A percentile compares a stretch with the other conserved stretches of the same genome.
Conservation (phyloP, 2,888 invertebrate genomes). For the Cryptocephalus primarius region DNA sequence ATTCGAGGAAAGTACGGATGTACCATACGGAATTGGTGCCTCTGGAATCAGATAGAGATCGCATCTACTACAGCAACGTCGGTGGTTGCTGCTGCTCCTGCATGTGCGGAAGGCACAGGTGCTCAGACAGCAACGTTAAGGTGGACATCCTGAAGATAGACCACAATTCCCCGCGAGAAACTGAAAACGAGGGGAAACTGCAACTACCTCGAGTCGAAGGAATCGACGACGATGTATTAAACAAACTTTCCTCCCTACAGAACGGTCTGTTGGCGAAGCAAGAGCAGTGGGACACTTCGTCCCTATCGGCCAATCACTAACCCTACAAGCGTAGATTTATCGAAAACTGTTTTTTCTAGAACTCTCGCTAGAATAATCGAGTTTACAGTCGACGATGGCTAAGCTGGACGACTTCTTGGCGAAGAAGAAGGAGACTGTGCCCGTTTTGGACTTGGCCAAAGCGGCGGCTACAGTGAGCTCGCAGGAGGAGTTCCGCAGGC, state of each 20-base stretch:
- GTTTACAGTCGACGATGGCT: constrained; percentile 36
- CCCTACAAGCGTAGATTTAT: too few species aligned
- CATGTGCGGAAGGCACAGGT: constrained; percentile 32
- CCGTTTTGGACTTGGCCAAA: constrained; percentile 76
- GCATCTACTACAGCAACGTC: constrained; percentile 26
- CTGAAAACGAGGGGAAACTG: not conserved
- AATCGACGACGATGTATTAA: constrained; percentile 25
- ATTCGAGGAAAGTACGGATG: constrained; percentile 33
- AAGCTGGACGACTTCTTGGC: constrained; percentile 70
- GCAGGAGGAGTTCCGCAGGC: constrained; percentile 70
- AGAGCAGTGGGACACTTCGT: constrained; percentile 39
- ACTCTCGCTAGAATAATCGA: not conserved
- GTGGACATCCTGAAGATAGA: constrained; percentile 31
- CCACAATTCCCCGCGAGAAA: constrained; percentile 17
- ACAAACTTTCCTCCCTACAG: constrained; percentile 33
- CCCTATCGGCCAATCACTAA: too few species aligned
- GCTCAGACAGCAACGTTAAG: constrained; percentile 31
- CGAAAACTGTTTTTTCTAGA: too few species aligned
- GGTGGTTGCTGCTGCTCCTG: constrained; percentile 28
- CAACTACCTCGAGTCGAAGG: constrained; percentile 14
- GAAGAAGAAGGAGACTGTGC: constrained; percentile 76
- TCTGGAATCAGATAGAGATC: constrained; percentile 42
- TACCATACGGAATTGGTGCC: constrained; percentile 41
- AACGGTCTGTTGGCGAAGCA: constrained; percentile 42
- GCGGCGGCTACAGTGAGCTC: constrained; percentile 55